Evolutionary conservation across 2,888 invertebrate species (phyloP).

Genomic region (Cryptops parisi): DNA sequence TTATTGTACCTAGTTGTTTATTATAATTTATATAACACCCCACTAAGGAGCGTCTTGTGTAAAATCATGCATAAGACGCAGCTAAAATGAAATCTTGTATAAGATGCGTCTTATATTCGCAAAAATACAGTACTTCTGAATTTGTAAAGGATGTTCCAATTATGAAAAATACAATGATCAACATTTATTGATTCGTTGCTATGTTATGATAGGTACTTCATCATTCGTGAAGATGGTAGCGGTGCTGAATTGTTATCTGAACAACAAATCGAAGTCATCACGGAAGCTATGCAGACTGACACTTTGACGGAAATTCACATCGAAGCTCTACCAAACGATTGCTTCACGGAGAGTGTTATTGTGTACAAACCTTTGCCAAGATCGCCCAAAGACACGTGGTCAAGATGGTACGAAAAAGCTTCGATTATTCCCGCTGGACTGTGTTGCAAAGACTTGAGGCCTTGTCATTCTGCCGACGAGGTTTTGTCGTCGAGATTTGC

Average conservation of each 20-base stretch:
- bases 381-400: neutral
- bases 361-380: neutral
- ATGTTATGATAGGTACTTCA: neutral
- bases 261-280: neutral
- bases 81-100: too few relatives aligned
- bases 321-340: neutral
- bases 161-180: too few relatives aligned
- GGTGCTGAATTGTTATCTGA: neutral
- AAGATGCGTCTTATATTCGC: too few relatives aligned
- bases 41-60: too few relatives aligned
- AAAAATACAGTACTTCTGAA: too few relatives aligned
- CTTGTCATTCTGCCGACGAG: neutral
- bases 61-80: too few relatives aligned
- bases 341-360: neutral
- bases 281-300: neutral
- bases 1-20: too few relatives aligned
- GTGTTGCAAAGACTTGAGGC: neutral
- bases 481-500: neutral
- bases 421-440: conserved; percentile 5
- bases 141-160: too few relatives aligned
- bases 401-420: neutral
- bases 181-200: neutral
- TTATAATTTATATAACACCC: too few relatives aligned
- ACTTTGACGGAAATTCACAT: neutral
- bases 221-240: neutral